phyloP scores from a whole-genome alignment of 2,113 vertebrate species.

The Phaetusa simplex region DNA sequence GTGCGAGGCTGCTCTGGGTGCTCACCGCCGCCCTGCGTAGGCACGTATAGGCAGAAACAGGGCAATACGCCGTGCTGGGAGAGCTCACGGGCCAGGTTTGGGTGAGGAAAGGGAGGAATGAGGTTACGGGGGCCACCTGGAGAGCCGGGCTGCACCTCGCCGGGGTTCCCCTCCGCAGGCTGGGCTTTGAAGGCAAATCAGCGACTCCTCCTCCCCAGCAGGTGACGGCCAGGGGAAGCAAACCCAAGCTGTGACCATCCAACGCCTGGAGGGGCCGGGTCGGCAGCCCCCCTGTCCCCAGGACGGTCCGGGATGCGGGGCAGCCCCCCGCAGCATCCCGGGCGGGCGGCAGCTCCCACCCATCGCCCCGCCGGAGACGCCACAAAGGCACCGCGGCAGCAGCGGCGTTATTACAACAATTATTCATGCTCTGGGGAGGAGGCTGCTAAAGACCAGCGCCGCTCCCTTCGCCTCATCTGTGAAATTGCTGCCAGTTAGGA shows the following conservation, averaged over 20 bases:
- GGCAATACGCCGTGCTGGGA: background rate
- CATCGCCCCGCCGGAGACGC: background rate
- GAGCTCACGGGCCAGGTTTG: background rate
- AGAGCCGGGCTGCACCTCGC: slow-evolving; percentile 8
- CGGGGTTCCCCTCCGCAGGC: background rate
- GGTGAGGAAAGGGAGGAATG: slow-evolving; percentile 25
- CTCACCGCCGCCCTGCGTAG: background rate
- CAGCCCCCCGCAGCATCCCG: fast-evolving
- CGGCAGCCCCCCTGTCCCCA: background rate
- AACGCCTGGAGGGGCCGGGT: background rate
- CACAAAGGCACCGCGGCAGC: background rate
- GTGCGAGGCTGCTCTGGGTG: background rate
- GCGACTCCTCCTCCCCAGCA: background rate
- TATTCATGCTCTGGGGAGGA: background rate
- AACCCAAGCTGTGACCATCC: background rate
- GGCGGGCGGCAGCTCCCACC: background rate
- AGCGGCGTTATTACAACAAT: background rate
- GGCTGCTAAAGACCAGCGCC: background rate
- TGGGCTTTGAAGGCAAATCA: slow-evolving; percentile 30
- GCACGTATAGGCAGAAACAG: fast-evolving
- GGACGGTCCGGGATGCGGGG: fast-evolving
- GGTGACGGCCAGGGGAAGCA: background rate
- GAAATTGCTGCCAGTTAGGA: background rate
- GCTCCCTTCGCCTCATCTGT: slow-evolving; percentile 33
- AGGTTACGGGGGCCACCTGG: slow-evolving; percentile 2